Evolutionary conservation across 2,797 vertebrate species (phyloP), one percentile per base, ranked within the genome.

Genomic region (Hipposideros larvatus): DNA sequence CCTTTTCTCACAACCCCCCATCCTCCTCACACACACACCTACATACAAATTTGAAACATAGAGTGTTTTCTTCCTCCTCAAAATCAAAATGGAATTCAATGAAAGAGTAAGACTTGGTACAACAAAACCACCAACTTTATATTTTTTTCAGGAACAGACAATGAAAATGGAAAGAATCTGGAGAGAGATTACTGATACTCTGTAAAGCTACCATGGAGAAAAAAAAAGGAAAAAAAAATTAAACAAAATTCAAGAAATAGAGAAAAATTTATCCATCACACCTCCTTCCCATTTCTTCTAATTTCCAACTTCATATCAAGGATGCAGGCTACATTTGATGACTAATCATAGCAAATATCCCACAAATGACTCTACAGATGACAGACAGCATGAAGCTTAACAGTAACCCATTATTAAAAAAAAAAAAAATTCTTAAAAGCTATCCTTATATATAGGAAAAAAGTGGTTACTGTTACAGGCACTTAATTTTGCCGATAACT

Each of bases 41-140:
- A 34, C 15, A 43, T 0, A 21, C 14, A 91, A 28, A 84, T 63
- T 59, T 63, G 15, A 93, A 96, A 87, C 2, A 9, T 4, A 51
- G 15, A 85, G 16, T 14, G 8, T 11, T 26, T 43, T 43, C 26
- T 15, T 18, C 4, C 43, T 1, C 7, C 51, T 11, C 63, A 11
- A 78, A 51, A 74, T 68, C 59, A 78, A 93, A 84, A 94, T n/a
- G 9, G 46, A 92, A 92, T 70, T 83, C 70, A 59, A 21, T 43
- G 48, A 93, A 55, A 78, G 3, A 87, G 2, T 37, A 75, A 55
- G 46, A 82, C 53, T 80, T 92, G 43, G 21, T 46, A 83, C 2
- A 53, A 41, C 22, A 79, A 43, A 68, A 53, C 2, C 5, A 53
- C 19, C 70, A 46, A 84, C 4, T 46, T 78, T 83, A 4, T 8